Evolutionary conservation across 2,888 invertebrate species (phyloP).

Genomic region (Noctua pronuba): DNA sequence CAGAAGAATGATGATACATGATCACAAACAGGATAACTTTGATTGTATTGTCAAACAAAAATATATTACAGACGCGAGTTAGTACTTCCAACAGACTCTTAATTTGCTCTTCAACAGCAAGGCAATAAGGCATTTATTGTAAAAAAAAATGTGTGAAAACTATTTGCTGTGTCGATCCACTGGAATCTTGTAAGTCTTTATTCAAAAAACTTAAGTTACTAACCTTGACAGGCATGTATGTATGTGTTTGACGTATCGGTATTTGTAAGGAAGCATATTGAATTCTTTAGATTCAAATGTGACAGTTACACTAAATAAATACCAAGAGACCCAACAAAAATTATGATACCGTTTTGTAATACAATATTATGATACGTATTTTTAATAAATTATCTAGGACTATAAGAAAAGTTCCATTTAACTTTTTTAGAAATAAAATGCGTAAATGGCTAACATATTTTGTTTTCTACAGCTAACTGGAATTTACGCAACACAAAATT

Average conservation of each 20-base stretch:
- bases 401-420: no score
- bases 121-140: neutral
- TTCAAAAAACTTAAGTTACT: neutral
- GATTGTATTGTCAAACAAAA: neutral
- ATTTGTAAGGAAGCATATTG: neutral
- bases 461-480: no score
- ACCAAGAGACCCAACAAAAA: neutral
- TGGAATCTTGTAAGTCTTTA: neutral
- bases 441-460: no score
- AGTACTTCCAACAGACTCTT: neutral
- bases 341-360: no score
- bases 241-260: neutral
- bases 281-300: neutral
- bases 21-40: neutral
- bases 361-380: no score
- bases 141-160: neutral
- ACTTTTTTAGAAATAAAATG: no score
- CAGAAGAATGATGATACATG: neutral
- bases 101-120: neutral
- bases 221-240: neutral
- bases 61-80: neutral
- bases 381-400: no score
- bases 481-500: no score
- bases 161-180: neutral
- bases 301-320: neutral